A percentile compares a stretch with the other conserved stretches of the same genome.
phyloP scores from a whole-genome alignment of 2,888 invertebrate species.

The Rhodophaea formosa region DNA sequence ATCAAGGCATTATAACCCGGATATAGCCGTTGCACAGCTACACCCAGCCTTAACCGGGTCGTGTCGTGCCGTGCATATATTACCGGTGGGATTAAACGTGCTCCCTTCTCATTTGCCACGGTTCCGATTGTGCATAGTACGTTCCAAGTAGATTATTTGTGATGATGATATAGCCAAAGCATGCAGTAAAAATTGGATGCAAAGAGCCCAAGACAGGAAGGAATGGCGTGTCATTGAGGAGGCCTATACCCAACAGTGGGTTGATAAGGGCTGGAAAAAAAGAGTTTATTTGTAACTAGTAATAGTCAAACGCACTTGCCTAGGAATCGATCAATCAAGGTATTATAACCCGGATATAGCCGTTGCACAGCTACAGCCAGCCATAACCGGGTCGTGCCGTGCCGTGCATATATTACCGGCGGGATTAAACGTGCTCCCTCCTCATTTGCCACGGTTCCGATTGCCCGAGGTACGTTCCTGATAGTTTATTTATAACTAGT shows the following conservation, averaged over 20 bases:
- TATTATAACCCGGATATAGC: slow-evolving; percentile 17
- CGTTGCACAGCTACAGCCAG: slow-evolving; percentile 22
- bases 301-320: too few species aligned
- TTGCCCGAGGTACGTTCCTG: too few species aligned
- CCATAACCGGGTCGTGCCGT: slow-evolving; percentile 36
- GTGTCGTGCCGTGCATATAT: slow-evolving; percentile 45
- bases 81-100: slow-evolving; percentile 36
- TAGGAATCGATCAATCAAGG: slow-evolving; percentile 12
- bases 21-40: slow-evolving; percentile 17
- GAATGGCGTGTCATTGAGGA: too few species aligned
- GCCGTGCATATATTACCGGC: slow-evolving; percentile 44
- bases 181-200: too few species aligned
- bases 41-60: slow-evolving; percentile 33
- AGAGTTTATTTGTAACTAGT: too few species aligned
- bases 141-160: too few species aligned
- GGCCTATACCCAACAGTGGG: too few species aligned
- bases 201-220: too few species aligned
- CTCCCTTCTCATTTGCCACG: slow-evolving; percentile 14
- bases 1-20: slow-evolving; percentile 16
- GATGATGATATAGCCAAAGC: too few species aligned
- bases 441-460: neutral
- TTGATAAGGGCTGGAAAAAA: too few species aligned
- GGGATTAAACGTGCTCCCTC: slow-evolving; percentile 32
- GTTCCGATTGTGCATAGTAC: neutral
- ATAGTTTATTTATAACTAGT: too few species aligned